These are phyloP conservation scores for Smutsia gigantea DNA, from an alignment of 2,797 vertebrate species.

Conservation along the genomic window DNA sequence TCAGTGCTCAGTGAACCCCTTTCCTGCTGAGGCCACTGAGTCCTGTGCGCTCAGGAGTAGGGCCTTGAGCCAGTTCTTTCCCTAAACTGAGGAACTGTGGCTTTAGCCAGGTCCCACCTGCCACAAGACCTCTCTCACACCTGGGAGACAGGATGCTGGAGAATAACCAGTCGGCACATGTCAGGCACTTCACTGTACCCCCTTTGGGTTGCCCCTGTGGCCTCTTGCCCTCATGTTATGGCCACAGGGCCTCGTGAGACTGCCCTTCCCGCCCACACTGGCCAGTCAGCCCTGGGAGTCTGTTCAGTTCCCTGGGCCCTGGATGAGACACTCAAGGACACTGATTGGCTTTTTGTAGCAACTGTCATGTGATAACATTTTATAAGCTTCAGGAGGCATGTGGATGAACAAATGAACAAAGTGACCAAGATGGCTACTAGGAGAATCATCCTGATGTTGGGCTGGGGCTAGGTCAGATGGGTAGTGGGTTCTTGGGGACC, in stretches of 20 bases:
- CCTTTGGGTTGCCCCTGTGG: not conserved
- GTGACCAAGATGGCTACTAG: not conserved
- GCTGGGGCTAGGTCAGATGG: accelerated
- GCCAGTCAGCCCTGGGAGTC: not conserved
- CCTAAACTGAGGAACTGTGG: not conserved
- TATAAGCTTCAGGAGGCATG: not conserved
- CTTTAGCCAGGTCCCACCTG: not conserved
- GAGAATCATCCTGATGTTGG: not conserved
- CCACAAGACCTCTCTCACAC: not conserved
- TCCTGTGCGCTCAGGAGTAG: accelerated
- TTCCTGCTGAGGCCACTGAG: not conserved
- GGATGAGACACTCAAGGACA: too few relatives aligned
- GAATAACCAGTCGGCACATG: too few relatives aligned
- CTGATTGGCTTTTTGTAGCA: not conserved
- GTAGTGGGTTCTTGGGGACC: not conserved
- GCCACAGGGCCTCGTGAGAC: not conserved
- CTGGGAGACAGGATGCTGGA: not conserved
- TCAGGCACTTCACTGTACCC: not conserved
- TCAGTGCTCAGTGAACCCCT: not conserved
- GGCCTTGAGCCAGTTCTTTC: not conserved
- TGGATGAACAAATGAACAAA: not conserved
- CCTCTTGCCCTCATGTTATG: not conserved
- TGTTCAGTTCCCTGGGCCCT: not conserved
- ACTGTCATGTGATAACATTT: not conserved
- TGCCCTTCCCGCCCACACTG: accelerated